Conservation (phyloP, 2,888 invertebrate genomes). For the Coleophora flavipennella region DNA sequence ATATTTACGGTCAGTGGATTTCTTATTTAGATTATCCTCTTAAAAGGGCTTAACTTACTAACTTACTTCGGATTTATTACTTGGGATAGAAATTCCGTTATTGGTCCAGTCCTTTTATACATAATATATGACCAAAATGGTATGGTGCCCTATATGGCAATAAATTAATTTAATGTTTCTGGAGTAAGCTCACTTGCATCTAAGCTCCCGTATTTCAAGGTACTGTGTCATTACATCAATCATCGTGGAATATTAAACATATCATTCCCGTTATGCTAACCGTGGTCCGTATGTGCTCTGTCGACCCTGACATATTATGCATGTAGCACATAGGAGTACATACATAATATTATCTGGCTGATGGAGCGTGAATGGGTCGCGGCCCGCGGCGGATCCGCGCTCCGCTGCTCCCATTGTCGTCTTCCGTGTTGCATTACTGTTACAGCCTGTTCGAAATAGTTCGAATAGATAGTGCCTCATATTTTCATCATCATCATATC, state of each 20-base stretch:
- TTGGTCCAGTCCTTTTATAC: neutral
- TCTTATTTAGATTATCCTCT: constrained; percentile 6
- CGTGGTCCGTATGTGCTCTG: neutral
- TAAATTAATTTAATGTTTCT: no score
- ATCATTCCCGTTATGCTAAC: neutral
- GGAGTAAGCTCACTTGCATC: no score
- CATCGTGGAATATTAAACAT: neutral
- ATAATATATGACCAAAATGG: no score
- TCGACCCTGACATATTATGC: constrained; percentile 27
- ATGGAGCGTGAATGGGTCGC: constrained; percentile 57
- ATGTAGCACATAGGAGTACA: constrained; percentile 14
- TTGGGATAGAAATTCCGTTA: neutral
- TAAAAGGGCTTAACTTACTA: neutral
- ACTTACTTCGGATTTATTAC: no score
- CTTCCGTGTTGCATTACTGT: constrained; percentile 42
- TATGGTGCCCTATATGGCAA: no score
- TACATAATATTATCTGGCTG: constrained; percentile 28
- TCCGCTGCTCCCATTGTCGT: constrained; percentile 54
- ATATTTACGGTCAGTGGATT: constrained; percentile 16
- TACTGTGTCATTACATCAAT: no score
- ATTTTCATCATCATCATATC: no score
- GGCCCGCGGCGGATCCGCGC: constrained; percentile 51
- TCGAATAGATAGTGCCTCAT: no score
- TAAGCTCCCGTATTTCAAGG: no score
- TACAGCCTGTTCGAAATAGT: no score